These are phyloP conservation scores for Cryptomyrus ogoouensis DNA, from an alignment of 2,113 vertebrate genomes.

Conservation along the genomic window DNA sequence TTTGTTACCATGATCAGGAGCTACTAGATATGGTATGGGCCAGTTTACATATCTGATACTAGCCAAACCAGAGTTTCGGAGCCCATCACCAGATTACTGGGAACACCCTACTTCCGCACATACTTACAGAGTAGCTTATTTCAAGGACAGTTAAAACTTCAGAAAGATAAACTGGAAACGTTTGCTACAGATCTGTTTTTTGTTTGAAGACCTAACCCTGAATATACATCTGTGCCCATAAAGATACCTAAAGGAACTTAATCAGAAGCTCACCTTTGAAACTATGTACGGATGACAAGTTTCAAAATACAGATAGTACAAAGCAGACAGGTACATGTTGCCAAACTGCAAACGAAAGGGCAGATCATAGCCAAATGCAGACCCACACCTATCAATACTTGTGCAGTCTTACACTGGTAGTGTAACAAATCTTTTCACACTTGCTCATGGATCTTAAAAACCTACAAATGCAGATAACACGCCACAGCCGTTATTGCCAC, in stretches of 20 bases:
- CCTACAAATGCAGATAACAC: neutral
- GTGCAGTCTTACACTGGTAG: neutral
- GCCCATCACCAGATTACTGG: neutral
- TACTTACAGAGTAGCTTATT: neutral
- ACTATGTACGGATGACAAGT: neutral
- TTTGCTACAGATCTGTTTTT: neutral
- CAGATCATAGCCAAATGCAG: neutral
- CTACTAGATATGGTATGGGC: neutral
- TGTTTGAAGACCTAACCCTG: neutral
- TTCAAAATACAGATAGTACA: neutral
- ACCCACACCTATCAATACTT: neutral
- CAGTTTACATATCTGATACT: neutral
- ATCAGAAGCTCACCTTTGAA: conserved; percentile 4
- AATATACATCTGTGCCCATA: neutral
- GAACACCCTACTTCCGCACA: neutral
- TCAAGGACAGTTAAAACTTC: neutral
- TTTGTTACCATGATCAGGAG: neutral
- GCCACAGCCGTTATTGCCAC: neutral
- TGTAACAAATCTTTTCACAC: neutral
- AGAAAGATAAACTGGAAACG: neutral
- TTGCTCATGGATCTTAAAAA: neutral
- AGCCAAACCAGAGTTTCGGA: neutral
- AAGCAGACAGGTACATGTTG: neutral
- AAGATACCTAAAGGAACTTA: neutral
- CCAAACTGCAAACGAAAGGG: neutral